Evolutionary conservation across 2,797 vertebrate genomes (phyloP).

Genomic region (Scolopax rusticola): DNA sequence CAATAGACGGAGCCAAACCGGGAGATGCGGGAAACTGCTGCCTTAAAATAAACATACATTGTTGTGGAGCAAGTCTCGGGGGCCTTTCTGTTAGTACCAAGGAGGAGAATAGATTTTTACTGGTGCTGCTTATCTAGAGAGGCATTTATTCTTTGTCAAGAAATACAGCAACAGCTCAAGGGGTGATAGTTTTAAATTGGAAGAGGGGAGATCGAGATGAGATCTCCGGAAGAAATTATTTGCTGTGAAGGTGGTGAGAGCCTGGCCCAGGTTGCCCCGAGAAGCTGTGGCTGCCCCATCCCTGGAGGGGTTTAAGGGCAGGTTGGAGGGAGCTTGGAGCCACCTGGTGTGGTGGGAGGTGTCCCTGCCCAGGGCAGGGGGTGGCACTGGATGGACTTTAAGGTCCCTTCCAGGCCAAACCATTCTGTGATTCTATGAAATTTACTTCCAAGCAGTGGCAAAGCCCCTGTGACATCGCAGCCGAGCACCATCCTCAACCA

Average conservation of each 20-base stretch:
- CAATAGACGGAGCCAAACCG: too few species aligned
- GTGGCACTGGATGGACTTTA: background rate
- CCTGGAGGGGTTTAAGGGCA: background rate
- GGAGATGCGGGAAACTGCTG: too few species aligned
- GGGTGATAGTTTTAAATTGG: too few species aligned
- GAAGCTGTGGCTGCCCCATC: background rate
- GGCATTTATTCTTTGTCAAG: too few species aligned
- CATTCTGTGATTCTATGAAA: background rate
- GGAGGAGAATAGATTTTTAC: too few species aligned
- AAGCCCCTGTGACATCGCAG: background rate
- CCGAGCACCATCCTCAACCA: background rate
- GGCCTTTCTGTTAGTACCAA: too few species aligned
- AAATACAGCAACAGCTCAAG: too few species aligned
- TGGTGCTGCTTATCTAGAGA: too few species aligned
- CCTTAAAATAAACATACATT: too few species aligned
- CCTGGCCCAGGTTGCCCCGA: background rate
- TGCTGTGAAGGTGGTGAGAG: background rate
- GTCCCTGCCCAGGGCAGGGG: background rate
- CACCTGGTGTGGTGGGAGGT: background rate
- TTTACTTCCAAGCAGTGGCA: background rate
- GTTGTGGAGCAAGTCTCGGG: too few species aligned
- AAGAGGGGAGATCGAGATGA: too few species aligned
- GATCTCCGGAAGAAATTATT: background rate
- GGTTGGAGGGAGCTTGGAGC: background rate
- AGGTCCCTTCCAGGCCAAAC: background rate